phyloP scores from a whole-genome alignment of 1,140 invertebrate genomes.

The Drosophila nebulosa region DNA sequence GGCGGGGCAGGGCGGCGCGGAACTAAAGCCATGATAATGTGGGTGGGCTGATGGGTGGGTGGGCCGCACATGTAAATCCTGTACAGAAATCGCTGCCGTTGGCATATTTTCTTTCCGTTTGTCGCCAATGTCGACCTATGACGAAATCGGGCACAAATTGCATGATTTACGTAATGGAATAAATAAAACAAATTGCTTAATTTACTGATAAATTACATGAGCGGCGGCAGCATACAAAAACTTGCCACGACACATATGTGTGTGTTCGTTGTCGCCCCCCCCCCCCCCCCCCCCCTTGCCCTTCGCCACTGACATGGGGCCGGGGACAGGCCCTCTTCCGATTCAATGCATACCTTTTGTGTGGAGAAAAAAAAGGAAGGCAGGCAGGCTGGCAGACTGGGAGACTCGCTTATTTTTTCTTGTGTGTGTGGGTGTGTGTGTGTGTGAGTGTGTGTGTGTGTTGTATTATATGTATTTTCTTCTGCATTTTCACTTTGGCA shows the following conservation, averaged over 20 bases:
- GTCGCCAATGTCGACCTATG: constrained; percentile 41
- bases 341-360: neutral
- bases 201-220: constrained; percentile 80
- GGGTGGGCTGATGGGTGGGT: neutral
- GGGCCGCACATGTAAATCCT: constrained; percentile 62
- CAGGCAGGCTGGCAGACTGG: neutral
- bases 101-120: constrained; percentile 37
- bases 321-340: neutral
- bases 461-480: constrained; percentile 8
- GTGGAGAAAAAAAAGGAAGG: too few species aligned
- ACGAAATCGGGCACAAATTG: constrained; percentile 77
- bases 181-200: constrained; percentile 81
- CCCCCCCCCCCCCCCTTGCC: too few species aligned
- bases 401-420: neutral
- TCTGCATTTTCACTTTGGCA: constrained; percentile 67
- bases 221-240: constrained; percentile 56
- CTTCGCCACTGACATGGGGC: too few species aligned
- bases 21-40: neutral
- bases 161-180: constrained; percentile 81
- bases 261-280: too few species aligned
- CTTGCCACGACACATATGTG: constrained; percentile 30
- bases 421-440: neutral
- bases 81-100: constrained; percentile 66
- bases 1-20: too few species aligned
- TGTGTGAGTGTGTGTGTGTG: constrained; percentile 8